Evolutionary conservation across 2,888 invertebrate species (phyloP).

Genomic region (Aspidiotus rigidus): DNA sequence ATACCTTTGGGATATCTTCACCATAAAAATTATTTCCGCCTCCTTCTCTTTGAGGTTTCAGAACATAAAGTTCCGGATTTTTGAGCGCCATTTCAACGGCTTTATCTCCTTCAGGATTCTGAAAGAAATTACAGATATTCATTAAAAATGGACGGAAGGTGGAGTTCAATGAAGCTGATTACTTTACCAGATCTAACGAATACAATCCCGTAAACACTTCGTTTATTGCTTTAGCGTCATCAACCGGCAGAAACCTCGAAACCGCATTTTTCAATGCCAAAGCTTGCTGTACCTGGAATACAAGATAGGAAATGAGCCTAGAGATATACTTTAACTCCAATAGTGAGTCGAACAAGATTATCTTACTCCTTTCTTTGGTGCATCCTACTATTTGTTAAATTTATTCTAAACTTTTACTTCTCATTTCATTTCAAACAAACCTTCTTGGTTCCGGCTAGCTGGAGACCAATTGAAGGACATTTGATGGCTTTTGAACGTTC

Average conservation of each 20-base stretch:
- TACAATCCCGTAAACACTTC: constrained; percentile 86
- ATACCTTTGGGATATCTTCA: constrained; percentile 57
- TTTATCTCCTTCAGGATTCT: constrained; percentile 60
- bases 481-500: constrained; percentile 87
- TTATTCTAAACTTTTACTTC: no score
- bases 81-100: constrained; percentile 70
- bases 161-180: constrained; percentile 47
- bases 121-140: constrained; percentile 21
- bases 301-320: no score
- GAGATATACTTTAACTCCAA: no score
- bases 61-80: constrained; percentile 72
- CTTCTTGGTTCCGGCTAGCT: constrained; percentile 90
- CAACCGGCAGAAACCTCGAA: constrained; percentile 61
- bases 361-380: no score
- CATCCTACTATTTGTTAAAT: no score
- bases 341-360: constrained; percentile 46
- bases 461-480: constrained; percentile 88
- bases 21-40: constrained; percentile 94
- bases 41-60: constrained; percentile 97
- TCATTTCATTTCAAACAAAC: constrained; percentile 39
- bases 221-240: constrained; percentile 55
- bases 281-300: constrained; percentile 69
- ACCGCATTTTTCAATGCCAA: constrained; percentile 65
- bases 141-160: neutral
- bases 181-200: constrained; percentile 65